These are phyloP conservation scores for Delia radicum DNA, from an alignment of 1,140 invertebrate genomes.

Conservation along the genomic window DNA sequence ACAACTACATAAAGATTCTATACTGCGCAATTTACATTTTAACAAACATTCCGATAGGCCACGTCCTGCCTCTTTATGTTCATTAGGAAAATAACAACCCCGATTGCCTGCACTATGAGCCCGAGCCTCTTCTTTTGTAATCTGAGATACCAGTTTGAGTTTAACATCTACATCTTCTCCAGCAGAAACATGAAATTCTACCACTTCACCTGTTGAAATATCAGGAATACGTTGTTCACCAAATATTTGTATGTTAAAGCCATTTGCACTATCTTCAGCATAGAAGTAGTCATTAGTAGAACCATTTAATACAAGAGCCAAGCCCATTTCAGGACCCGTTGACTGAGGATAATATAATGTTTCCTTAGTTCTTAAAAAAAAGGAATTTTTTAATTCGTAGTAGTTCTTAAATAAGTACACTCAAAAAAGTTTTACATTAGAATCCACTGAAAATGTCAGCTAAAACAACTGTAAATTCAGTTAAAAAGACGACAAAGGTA, in stretches of 20 bases:
- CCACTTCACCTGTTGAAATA: not conserved
- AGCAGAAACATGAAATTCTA: not conserved
- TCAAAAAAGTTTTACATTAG: too few species aligned
- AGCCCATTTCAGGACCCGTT: not conserved
- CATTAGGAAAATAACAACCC: constrained; percentile 20
- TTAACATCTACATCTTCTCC: not conserved
- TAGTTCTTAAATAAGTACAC: too few species aligned
- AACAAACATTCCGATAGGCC: constrained; percentile 10
- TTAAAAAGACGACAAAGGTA: too few species aligned
- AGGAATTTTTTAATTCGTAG: not conserved
- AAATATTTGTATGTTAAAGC: constrained; percentile 11
- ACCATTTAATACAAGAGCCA: not conserved
- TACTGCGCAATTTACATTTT: constrained; percentile 11
- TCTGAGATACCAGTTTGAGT: not conserved
- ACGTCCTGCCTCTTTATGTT: not conserved
- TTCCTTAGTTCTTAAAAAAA: not conserved
- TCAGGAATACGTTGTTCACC: not conserved
- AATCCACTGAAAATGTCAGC: too few species aligned
- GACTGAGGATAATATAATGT: not conserved
- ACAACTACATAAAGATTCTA: constrained; percentile 9
- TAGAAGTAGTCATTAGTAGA: constrained; percentile 10
- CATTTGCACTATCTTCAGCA: not conserved
- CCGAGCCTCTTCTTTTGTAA: not conserved
- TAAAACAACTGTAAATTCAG: too few species aligned
- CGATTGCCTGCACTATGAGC: not conserved